Base-by-base conservation (phyloP, 1,140 invertebrate species). In the Radopholus similis region DNA sequence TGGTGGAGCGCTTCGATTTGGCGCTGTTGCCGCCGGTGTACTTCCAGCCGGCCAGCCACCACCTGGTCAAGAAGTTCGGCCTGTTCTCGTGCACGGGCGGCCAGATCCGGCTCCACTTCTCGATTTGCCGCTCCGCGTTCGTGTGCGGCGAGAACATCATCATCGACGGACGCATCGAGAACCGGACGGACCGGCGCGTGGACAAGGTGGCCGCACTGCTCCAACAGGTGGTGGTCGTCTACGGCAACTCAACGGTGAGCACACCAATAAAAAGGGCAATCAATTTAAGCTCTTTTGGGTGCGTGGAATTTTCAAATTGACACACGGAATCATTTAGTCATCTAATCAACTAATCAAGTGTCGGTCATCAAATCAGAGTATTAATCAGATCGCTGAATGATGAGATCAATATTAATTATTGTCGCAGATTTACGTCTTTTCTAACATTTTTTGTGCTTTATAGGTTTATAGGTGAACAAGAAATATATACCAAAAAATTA, bases 71-170 rank as follows among this genome's bases (percentile, higher is more conserved):
- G 40, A 71, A 71, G 49, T 71, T 71, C 47, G 69, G 69, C 5
- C 23, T 70, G 35, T 70, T 71, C 57, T 71, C 69, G 1, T 71
- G 66, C 32, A 67, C 54, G 21, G 59, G 59, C n/a, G 59, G 59
- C 13, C 59, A 62, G 28, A 21, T 62, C 34, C 59, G 60, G 11
- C 47, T 71, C 5, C 32, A 71, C 26, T 71, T 71, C 35, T 64
- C 69, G n/a, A 62, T 71, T 34, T 66, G 56, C 55, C 34, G 66
- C 2, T 38, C 40, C 35, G 69, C 69, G 23, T 71, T 71, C 55
- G 69, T 71, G 18, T 73, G 69, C 44, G 69, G 69, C 23, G 69
- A 71, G 62, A 71, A 71, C 37, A 71, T 71, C 5, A 64, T 56
- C 13, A 71, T 71, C 62, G 66, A 71, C 30, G 69, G 69, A n/a